These are phyloP conservation scores for Champsocephalus esox DNA, from an alignment of 2,797 vertebrate species.

Conservation along the genomic window DNA sequence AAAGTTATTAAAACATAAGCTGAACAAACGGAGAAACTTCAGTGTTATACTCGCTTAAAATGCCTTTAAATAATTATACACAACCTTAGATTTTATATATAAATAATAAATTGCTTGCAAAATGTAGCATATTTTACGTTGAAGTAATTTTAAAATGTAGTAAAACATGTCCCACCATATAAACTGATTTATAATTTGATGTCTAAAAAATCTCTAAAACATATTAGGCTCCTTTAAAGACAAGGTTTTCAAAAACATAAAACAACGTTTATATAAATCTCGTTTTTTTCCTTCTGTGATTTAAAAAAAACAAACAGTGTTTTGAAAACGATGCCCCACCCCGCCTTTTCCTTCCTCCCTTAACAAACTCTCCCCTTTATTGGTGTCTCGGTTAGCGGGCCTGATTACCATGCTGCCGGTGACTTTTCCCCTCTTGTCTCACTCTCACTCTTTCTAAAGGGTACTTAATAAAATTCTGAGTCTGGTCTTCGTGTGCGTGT, in stretches of 20 bases:
- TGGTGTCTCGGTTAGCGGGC: conserved; percentile 70
- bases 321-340: conserved; percentile 16
- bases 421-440: conserved; percentile 86
- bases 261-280: conserved; percentile 27
- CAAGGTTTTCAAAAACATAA: too few species aligned
- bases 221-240: neutral
- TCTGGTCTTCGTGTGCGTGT: conserved; percentile 57
- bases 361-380: conserved; percentile 80
- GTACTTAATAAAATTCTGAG: conserved; percentile 84
- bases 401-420: conserved; percentile 87
- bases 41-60: neutral
- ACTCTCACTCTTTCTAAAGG: conserved; percentile 78
- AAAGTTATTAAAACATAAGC: too few species aligned
- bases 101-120: neutral
- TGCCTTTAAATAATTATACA: too few species aligned
- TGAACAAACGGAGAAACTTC: too few species aligned
- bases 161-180: neutral
- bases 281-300: conserved; percentile 18
- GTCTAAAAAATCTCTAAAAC: neutral
- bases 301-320: conserved; percentile 22
- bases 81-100: neutral
- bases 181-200: neutral
- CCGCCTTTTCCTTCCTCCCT: conserved; percentile 63
- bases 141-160: neutral
- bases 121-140: neutral